Evolutionary conservation across 2,113 vertebrate species (phyloP).

Genomic region (Candoia aspera): DNA sequence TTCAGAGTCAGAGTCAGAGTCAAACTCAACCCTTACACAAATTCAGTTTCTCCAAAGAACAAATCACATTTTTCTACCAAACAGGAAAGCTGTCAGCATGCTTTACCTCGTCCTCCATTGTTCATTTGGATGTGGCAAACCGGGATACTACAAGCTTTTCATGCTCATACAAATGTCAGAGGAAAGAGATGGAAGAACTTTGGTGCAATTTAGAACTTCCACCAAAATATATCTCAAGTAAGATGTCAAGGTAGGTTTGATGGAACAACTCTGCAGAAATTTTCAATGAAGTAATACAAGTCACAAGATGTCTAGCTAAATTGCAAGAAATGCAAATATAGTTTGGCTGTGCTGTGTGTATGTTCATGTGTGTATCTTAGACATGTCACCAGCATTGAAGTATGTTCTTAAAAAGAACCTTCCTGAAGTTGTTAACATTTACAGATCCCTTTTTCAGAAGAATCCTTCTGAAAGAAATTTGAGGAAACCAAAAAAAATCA

Average conservation of each 20-base stretch:
- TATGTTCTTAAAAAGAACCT: not conserved
- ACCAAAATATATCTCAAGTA: not conserved
- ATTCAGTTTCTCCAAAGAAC: constrained; percentile 7
- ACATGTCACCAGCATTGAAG: not conserved
- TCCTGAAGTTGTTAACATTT: not conserved
- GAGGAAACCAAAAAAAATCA: not conserved
- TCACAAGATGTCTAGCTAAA: not conserved
- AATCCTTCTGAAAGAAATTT: not conserved
- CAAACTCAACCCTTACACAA: too few relatives aligned
- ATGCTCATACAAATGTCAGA: not conserved
- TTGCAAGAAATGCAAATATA: not conserved
- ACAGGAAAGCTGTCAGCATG: not conserved
- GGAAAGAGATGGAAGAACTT: not conserved
- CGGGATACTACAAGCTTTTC: not conserved
- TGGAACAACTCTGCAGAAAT: not conserved
- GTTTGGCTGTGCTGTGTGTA: not conserved
- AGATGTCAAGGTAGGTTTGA: not conserved
- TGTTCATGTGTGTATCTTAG: not conserved
- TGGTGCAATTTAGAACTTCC: not conserved
- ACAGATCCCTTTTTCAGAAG: not conserved
- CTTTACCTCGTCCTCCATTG: not conserved
- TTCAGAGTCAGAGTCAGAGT: too few relatives aligned
- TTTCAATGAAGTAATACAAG: not conserved
- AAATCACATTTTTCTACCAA: not conserved
- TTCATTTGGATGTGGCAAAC: not conserved